Conservation (phyloP, 2,888 invertebrate genomes). For the Yponomeuta sedellus region DNA sequence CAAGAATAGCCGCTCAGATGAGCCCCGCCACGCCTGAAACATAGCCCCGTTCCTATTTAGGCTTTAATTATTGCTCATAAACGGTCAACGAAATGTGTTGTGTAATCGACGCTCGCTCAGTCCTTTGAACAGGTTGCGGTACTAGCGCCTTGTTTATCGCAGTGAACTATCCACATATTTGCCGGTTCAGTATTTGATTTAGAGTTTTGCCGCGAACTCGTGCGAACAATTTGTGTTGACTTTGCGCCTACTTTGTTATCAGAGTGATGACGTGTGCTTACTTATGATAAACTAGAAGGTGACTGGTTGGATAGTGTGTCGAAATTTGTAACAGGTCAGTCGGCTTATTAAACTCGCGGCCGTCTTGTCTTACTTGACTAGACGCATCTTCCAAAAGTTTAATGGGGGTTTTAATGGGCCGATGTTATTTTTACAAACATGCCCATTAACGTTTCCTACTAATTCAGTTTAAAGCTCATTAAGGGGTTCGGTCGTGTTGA, state of each 20-base stretch:
- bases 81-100: constrained; percentile 45
- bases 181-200: constrained; percentile 38
- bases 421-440: constrained; percentile 14
- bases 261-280: constrained; percentile 32
- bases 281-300: constrained; percentile 39
- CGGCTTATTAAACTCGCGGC: constrained; percentile 21
- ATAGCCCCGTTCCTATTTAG: constrained; percentile 27
- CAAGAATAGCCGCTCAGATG: constrained; percentile 66
- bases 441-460: not conserved
- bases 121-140: constrained; percentile 35
- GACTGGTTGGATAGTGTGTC: constrained; percentile 34
- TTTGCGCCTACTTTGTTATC: constrained; percentile 37
- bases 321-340: constrained; percentile 30
- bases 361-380: constrained; percentile 21
- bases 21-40: constrained; percentile 37
- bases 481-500: constrained; percentile 26
- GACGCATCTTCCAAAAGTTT: constrained; percentile 15
- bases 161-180: constrained; percentile 39
- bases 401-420: constrained; percentile 16
- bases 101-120: constrained; percentile 40
- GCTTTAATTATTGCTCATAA: constrained; percentile 40
- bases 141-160: constrained; percentile 37
- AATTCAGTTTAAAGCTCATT: constrained; percentile 21
- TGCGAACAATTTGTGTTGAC: constrained; percentile 34
- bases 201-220: constrained; percentile 38